Evolutionary conservation across 2,888 invertebrate species (phyloP), one percentile per base, ranked within the genome.

Genomic region (Meloe dianella): DNA sequence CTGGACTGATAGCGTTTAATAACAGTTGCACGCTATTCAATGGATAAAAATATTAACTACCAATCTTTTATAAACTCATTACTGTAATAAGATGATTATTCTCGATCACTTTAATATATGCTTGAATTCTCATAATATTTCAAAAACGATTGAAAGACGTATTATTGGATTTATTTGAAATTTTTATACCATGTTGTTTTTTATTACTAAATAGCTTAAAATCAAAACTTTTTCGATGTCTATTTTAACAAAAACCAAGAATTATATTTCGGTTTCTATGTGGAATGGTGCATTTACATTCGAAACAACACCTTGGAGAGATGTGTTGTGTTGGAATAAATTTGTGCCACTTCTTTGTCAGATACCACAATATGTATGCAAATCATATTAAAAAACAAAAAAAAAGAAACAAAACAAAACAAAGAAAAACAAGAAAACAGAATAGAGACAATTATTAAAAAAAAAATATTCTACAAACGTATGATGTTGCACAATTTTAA

Each of bases 321-420:
- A 51, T 51, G 20, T 51, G 47, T 51, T 51, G 51, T 51, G 51
- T 24, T 22, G 10, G 51, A 51, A 51, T 51, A 51, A 51, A 51
- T 51, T 51, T 51, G 22, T 24, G 22, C 22, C 51, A 51, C 20
- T 51, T 51, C 12, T 51, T 51, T 51, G 4, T 51, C 12, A 24
- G 9, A 47, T 51, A 12, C 22, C 4, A 51, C 51, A 51, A 51
- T 51, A 51, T 51, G 24, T 51, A 51, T 51, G 51, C 14, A 51
- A 51, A 51, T 51, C 10, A 24, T 51, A 12, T 22, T 10, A 3
- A 7, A 12, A 12, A 47, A 9, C 7, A 41, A 41, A 41, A 14
- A 38, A n/a, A n/a, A n/a, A n/a, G n/a, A n/a, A n/a, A n/a, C n/a
- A n/a, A n/a, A n/a, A n/a, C n/a, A n/a, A n/a, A n/a, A n/a, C n/a